Conservation (phyloP, 2,113 vertebrate genomes). For the Amphiprion ocellaris region DNA sequence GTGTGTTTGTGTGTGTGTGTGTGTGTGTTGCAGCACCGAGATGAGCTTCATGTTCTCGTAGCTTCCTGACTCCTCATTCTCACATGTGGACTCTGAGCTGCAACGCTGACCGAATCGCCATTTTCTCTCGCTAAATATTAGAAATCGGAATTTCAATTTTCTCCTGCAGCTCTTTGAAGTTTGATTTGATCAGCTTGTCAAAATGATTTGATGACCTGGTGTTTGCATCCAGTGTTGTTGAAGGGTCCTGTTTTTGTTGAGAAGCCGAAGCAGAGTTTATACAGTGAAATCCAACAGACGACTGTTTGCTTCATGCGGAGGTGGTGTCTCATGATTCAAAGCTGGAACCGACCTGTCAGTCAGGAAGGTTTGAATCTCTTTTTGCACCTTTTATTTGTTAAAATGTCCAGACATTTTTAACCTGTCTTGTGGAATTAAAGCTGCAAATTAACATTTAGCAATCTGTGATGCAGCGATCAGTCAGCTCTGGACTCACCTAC, state of each 20-base stretch:
- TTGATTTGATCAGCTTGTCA: not conserved
- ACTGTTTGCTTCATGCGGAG: too few species aligned
- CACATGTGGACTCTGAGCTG: conserved; percentile 27
- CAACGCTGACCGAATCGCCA: too few species aligned
- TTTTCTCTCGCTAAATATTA: too few species aligned
- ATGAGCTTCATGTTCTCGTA: too few species aligned
- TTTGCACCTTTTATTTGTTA: not conserved
- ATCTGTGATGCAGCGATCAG: not conserved
- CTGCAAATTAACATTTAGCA: not conserved
- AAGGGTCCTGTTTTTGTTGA: not conserved
- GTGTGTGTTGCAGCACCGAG: conserved; percentile 28
- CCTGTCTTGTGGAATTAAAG: not conserved
- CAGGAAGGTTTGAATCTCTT: not conserved
- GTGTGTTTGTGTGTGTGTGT: conserved; percentile 16
- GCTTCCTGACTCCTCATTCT: conserved; percentile 44
- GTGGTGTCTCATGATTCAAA: too few species aligned
- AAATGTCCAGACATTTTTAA: not conserved
- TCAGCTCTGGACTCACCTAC: too few species aligned
- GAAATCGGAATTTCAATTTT: not conserved
- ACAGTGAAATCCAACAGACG: too few species aligned
- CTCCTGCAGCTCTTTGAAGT: not conserved
- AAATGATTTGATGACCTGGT: not conserved
- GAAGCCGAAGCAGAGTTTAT: too few species aligned
- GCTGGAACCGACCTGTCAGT: too few species aligned
- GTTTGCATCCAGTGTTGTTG: not conserved